phyloP scores from a whole-genome alignment of 37 sponge, comb jelly and placozoan genomes.

The Theonella swinhoei region DNA sequence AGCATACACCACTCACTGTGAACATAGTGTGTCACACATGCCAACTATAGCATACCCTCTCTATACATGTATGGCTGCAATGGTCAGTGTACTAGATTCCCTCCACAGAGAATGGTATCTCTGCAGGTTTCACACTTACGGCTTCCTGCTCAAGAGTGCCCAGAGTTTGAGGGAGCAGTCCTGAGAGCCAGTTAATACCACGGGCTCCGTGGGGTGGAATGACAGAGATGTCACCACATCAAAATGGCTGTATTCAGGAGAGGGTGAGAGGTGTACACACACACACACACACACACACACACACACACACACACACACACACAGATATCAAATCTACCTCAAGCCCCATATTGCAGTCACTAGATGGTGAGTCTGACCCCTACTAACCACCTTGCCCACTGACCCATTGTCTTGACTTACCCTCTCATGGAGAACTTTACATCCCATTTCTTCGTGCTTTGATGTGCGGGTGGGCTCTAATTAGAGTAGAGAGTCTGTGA shows the following conservation, averaged over 20 bases:
- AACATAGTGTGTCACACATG: too few species aligned
- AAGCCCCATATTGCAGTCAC: too few species aligned
- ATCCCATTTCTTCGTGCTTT: slow-evolving; percentile 66
- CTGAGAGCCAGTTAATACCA: slow-evolving; percentile 47
- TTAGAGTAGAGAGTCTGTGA: not conserved
- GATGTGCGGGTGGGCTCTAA: slow-evolving; percentile 36
- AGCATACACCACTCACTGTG: not conserved
- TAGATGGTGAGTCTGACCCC: too few species aligned
- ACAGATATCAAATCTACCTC: not conserved
- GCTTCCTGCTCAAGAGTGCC: too few species aligned
- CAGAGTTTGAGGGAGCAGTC: slow-evolving; percentile 75
- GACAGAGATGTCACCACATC: slow-evolving; percentile 84
- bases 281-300: slow-evolving; percentile 19
- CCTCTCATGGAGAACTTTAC: slow-evolving; percentile 80
- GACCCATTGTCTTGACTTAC: slow-evolving; percentile 13
- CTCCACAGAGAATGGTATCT: slow-evolving; percentile 45
- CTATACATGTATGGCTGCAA: too few species aligned
- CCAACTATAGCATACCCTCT: too few species aligned
- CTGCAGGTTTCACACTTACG: too few species aligned
- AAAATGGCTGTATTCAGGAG: slow-evolving; percentile 79
- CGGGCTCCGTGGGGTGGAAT: slow-evolving; percentile 85
- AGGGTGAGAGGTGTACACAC: not conserved
- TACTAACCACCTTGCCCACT: not conserved
- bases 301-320: slow-evolving; percentile 19
- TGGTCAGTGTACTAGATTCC: not conserved